phyloP scores from a whole-genome alignment of 2,113 vertebrate genomes.

The Phyllostomus hastatus region DNA sequence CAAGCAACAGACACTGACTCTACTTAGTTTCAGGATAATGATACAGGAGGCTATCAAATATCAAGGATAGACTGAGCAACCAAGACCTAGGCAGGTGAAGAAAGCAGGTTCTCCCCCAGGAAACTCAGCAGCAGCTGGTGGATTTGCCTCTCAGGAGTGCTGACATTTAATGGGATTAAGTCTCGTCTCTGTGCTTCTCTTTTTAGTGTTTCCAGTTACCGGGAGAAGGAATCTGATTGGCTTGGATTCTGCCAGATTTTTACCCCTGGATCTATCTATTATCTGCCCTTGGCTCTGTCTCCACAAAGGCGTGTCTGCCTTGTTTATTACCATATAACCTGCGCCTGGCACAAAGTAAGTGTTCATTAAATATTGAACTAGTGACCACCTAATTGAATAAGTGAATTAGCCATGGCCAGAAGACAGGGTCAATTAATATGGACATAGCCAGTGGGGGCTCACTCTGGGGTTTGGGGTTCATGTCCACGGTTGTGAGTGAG shows the following conservation, averaged over 20 bases:
- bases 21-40: not conserved
- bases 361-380: conserved; percentile 7
- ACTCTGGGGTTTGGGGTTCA: not conserved
- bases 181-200: not conserved
- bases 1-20: not conserved
- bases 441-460: not conserved
- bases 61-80: not conserved
- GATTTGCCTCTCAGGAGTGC: not conserved
- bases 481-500: not conserved
- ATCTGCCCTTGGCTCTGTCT: not conserved
- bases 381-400: not conserved
- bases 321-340: not conserved
- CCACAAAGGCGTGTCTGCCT: not conserved
- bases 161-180: not conserved
- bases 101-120: not conserved
- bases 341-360: not conserved
- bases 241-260: not conserved
- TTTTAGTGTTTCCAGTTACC: not conserved
- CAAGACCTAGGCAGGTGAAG: not conserved
- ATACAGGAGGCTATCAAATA: not conserved
- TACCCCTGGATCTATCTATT: not conserved
- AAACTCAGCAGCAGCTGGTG: not conserved
- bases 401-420: not conserved
- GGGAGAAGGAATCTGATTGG: not conserved
- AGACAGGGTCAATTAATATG: not conserved